These are phyloP conservation scores for Epizoanthus rinbou DNA, from an alignment of 92 coral and sea anemone species.

Conservation along the genomic window DNA sequence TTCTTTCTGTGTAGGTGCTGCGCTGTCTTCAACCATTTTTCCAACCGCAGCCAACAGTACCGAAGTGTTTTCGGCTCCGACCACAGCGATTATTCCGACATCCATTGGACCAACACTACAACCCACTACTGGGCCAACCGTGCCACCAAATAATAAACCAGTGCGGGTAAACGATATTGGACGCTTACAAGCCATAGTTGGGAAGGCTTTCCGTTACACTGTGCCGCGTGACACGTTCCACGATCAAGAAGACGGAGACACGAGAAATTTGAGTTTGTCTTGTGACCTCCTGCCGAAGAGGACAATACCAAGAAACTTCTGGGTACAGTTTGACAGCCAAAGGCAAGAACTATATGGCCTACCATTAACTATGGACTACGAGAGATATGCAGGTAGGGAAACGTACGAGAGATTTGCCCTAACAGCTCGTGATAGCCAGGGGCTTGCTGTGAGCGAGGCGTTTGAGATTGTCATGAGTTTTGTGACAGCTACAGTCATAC, in stretches of 20 bases:
- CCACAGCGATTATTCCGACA: constrained; percentile 32
- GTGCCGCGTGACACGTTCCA: constrained; percentile 87
- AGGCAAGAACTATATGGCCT: constrained; percentile 80
- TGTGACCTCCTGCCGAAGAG: constrained; percentile 38
- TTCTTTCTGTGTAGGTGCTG: neutral
- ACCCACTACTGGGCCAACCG: constrained; percentile 53
- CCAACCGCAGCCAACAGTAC: constrained; percentile 4
- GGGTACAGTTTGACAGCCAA: constrained; percentile 78
- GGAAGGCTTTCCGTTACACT: constrained; percentile 63
- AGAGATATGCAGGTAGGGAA: constrained; percentile 54
- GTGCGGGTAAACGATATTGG: constrained; percentile 75
- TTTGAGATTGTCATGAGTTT: constrained; percentile 74
- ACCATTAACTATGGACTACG: constrained; percentile 60
- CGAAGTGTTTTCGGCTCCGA: neutral
- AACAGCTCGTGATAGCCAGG: constrained; percentile 70
- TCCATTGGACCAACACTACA: constrained; percentile 47
- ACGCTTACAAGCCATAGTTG: constrained; percentile 74
- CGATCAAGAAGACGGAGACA: constrained; percentile 88
- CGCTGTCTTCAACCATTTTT: neutral
- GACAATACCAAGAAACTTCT: constrained; percentile 61
- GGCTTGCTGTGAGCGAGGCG: constrained; percentile 71
- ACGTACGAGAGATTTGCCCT: constrained; percentile 70
- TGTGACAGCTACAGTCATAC: constrained; percentile 59
- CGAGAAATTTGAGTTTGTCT: constrained; percentile 69
- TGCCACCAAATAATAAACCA: constrained; percentile 71